These are phyloP conservation scores for Yponomeuta evonymella DNA, from an alignment of 2,888 invertebrate species.

Conservation along the genomic window DNA sequence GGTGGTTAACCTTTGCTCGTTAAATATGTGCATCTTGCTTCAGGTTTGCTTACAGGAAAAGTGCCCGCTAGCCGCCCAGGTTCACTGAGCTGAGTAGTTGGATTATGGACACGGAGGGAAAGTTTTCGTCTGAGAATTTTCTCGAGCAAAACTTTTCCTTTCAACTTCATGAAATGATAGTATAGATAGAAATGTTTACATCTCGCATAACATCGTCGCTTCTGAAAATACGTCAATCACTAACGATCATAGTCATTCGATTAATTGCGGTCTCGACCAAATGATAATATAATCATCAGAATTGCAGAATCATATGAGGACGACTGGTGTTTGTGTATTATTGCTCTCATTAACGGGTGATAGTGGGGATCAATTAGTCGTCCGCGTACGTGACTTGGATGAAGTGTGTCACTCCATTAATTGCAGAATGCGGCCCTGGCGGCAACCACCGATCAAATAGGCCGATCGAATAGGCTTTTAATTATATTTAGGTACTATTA, in stretches of 20 bases:
- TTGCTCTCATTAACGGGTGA: constrained; percentile 43
- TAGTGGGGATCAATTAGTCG: constrained; percentile 26
- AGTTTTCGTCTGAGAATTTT: background rate
- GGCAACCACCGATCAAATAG: constrained; percentile 26
- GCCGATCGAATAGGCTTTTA: constrained; percentile 28
- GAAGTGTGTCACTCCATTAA: constrained; percentile 55
- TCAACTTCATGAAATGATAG: background rate
- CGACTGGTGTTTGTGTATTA: constrained; percentile 46
- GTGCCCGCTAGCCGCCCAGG: background rate
- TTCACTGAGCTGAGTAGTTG: background rate
- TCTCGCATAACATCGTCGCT: background rate
- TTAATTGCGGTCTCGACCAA: constrained; percentile 36
- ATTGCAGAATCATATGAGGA: constrained; percentile 50
- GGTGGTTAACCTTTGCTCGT: background rate
- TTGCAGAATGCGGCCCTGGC: constrained; percentile 31
- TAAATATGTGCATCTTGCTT: background rate
- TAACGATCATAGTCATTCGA: constrained; percentile 34
- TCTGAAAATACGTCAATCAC: constrained; percentile 32
- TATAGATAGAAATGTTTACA: background rate
- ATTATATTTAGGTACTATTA: constrained; percentile 45
- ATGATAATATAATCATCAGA: constrained; percentile 29
- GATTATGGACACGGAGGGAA: background rate
- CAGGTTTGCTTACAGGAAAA: background rate
- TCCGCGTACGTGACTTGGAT: constrained; percentile 57
- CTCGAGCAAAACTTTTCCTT: background rate